phyloP scores from a whole-genome alignment of 2,888 invertebrate genomes.

The Drosophila colorata region DNA sequence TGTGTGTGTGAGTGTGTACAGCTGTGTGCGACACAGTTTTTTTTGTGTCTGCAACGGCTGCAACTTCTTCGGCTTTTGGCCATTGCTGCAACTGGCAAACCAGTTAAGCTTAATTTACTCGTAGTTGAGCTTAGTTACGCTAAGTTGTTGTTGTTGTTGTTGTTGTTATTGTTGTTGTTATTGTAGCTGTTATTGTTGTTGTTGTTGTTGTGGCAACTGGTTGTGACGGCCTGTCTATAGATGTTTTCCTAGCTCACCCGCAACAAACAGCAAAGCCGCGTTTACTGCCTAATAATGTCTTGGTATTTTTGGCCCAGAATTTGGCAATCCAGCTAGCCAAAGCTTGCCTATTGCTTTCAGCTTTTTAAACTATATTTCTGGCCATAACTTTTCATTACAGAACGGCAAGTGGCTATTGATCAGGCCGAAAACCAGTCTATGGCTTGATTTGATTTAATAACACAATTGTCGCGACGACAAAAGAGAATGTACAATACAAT shows the following conservation, averaged over 20 bases:
- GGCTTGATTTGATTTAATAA: constrained; percentile 21
- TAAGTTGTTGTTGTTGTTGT: constrained; percentile 4
- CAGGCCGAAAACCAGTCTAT: constrained; percentile 13
- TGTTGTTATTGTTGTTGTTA: too few relatives aligned
- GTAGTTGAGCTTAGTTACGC: constrained; percentile 13
- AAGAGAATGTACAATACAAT: constrained; percentile 64
- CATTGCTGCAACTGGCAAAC: constrained; percentile 62
- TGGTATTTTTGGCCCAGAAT: constrained; percentile 35
- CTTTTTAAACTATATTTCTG: not conserved
- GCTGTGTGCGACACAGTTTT: constrained; percentile 75
- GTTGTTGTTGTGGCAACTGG: constrained; percentile 51
- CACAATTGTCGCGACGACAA: constrained; percentile 28
- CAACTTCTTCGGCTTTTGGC: constrained; percentile 58
- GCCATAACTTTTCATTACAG: not conserved
- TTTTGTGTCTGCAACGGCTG: constrained; percentile 44
- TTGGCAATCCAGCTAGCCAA: constrained; percentile 34
- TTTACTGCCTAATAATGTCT: constrained; percentile 55
- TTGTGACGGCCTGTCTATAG: constrained; percentile 45
- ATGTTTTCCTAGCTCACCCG: constrained; percentile 42
- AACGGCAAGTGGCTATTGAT: not conserved
- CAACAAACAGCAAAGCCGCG: constrained; percentile 25
- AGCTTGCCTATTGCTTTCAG: constrained; percentile 16
- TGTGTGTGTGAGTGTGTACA: constrained; percentile 34
- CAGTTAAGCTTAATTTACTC: constrained; percentile 57
- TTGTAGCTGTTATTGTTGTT: too few relatives aligned